Conservation (phyloP, 2,888 invertebrate genomes). For the Acronicta alni region DNA sequence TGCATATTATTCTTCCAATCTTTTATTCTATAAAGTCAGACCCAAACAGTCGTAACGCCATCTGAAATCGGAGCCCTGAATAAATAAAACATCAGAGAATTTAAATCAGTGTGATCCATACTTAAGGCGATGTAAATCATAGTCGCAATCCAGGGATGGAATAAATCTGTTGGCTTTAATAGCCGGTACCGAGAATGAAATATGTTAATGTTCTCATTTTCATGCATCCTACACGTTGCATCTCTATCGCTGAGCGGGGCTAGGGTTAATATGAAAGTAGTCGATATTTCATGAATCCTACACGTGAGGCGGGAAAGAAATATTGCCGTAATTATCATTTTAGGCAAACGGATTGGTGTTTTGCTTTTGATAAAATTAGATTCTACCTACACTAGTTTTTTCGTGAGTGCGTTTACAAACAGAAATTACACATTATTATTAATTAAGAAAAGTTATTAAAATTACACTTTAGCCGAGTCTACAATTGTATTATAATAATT, state of each 20-base stretch:
- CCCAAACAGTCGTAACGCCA: slow-evolving; percentile 14
- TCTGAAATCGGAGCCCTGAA: slow-evolving; percentile 28
- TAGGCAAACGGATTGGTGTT: neutral
- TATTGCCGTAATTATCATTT: neutral
- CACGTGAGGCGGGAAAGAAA: neutral
- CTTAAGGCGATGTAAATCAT: slow-evolving; percentile 9
- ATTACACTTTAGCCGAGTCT: too few relatives aligned
- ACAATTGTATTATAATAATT: too few relatives aligned
- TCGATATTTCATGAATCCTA: neutral
- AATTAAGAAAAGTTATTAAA: too few relatives aligned
- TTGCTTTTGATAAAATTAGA: neutral
- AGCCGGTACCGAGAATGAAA: slow-evolving; percentile 20
- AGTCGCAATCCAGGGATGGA: slow-evolving; percentile 15
- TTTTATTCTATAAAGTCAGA: slow-evolving; percentile 10
- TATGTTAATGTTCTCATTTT: slow-evolving; percentile 21
- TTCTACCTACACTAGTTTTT: too few relatives aligned
- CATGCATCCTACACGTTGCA: slow-evolving; percentile 29
- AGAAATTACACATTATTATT: too few relatives aligned
- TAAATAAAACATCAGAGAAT: slow-evolving; percentile 46
- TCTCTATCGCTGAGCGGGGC: slow-evolving; percentile 8
- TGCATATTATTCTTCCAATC: too few relatives aligned
- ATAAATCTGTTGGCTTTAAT: slow-evolving; percentile 30
- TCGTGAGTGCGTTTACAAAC: too few relatives aligned
- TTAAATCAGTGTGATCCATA: slow-evolving; percentile 36
- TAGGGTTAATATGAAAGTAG: neutral